Base-by-base conservation (phyloP, 1,140 invertebrate genomes). In the Archivesica marissinica region DNA sequence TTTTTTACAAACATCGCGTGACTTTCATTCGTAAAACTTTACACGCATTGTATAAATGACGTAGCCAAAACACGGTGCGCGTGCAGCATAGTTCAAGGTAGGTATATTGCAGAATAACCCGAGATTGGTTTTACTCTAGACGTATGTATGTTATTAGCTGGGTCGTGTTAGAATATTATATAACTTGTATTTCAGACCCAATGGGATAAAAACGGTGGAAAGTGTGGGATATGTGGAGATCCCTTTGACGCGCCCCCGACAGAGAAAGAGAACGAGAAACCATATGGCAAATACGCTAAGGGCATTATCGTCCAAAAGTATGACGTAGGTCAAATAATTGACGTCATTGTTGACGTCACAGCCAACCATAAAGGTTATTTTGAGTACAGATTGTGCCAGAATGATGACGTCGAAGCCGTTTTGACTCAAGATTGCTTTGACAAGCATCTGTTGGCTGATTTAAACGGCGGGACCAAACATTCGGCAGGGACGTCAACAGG, bases 191-290 rank as follows among this genome's bases (percentile, higher is more conserved):
- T 23, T 30, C 68, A 72, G 68, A 28, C 50, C 6, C 68, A 72
- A 64, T 89, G 88, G 86, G 35, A 33, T 6, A 11, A 50, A 6
- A 96, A 96, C 89, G 95, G 94, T 0, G 97, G 97, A 0, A 97
- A 97, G 92, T 98, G 97, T 91, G 97, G 97, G 3, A 96, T 98
- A 38, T 98, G 97, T 91, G 97, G 97, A 9, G 97, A 98, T 93
- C 94, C 97, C 0, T 98, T 96, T 96, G 4, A 3, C 7, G 54
- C 25, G 6, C n/a, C n/a, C 4, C 2, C 25, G n/a, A 96, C 97
- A 89, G 88, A 94, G 1, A 93, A 95, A 66, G 94, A 96, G 0
- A 97, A 98, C 93, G 98, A 39, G 97, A n/a, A n/a, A n/a, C n/a
- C n/a, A n/a, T n/a, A 97, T 11, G 93, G 93, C 3, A 87, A 87